These are phyloP conservation scores for Datnioides undecimradiatus DNA, from an alignment of 2,113 vertebrate species.

Conservation along the genomic window DNA sequence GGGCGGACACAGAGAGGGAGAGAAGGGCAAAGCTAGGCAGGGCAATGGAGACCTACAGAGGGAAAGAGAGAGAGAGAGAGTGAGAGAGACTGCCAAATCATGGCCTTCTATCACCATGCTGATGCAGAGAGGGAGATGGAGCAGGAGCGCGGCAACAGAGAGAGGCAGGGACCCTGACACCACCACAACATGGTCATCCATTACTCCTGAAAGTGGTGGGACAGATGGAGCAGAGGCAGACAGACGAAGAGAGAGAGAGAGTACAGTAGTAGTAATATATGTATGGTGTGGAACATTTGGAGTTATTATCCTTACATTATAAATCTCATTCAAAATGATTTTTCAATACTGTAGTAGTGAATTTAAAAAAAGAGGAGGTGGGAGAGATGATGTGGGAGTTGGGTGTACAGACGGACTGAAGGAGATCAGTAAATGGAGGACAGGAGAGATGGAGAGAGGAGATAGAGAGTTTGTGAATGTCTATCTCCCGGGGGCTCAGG, in stretches of 20 bases:
- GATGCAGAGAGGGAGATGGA: conserved; percentile 22
- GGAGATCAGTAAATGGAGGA: conserved; percentile 52
- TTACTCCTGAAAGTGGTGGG: conserved; percentile 36
- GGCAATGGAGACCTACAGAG: conserved; percentile 6
- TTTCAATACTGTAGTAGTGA: not conserved
- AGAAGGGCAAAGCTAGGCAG: not conserved
- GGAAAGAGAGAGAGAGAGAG: not conserved
- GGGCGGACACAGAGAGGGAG: not conserved
- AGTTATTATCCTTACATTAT: not conserved
- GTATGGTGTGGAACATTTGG: not conserved
- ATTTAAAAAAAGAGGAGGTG: not conserved
- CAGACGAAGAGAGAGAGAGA: not conserved
- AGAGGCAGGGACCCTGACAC: conserved; percentile 45
- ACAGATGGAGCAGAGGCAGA: not conserved
- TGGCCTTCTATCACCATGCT: conserved; percentile 33
- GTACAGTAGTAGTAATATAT: not conserved
- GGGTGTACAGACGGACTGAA: conserved; percentile 9
- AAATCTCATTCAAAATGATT: not conserved
- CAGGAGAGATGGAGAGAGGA: conserved; percentile 24
- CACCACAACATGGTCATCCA: conserved; percentile 40
- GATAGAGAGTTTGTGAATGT: conserved; percentile 45
- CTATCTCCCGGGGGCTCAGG: conserved; percentile 41
- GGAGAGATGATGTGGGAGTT: not conserved
- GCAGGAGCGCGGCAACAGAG: not conserved
- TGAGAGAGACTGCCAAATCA: conserved; percentile 27